Conservation (phyloP, 2,888 invertebrate genomes). For the Nymphalis urticae region DNA sequence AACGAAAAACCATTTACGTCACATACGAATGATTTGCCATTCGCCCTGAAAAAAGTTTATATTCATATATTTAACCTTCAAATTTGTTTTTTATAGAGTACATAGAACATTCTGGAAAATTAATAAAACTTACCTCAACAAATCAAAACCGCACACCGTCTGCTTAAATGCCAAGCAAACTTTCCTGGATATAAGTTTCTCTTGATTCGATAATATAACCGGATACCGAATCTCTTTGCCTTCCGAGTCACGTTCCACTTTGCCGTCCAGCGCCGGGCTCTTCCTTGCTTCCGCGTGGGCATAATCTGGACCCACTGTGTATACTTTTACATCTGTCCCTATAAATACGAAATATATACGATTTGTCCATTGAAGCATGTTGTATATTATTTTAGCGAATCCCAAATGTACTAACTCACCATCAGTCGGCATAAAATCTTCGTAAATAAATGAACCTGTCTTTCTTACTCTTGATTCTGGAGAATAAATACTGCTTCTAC, state of each 20-base stretch:
- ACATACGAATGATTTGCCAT: conserved; percentile 99
- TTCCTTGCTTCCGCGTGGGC: conserved; percentile 99
- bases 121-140: conserved; percentile 84
- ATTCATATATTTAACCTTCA: background rate
- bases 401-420: conserved; percentile 76
- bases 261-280: conserved; percentile 98
- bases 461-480: conserved; percentile 97
- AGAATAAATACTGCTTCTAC: conserved; percentile 98
- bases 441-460: conserved; percentile 99
- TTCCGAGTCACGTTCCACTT: conserved; percentile 98
- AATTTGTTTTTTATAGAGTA: background rate
- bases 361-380: background rate
- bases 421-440: conserved; percentile 99
- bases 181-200: conserved; percentile 98
- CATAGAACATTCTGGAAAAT: background rate
- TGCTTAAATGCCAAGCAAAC: conserved; percentile 98
- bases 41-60: conserved; percentile 85
- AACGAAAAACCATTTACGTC: conserved; percentile 99
- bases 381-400: background rate
- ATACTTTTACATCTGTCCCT: conserved; percentile 91
- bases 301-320: conserved; percentile 99
- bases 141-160: conserved; percentile 99
- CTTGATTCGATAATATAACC: conserved; percentile 97
- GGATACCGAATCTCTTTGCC: conserved; percentile 99
- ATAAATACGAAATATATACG: conserved; percentile 39